Conservation (phyloP, 2,113 vertebrate species). For the Xiphias gladius region DNA sequence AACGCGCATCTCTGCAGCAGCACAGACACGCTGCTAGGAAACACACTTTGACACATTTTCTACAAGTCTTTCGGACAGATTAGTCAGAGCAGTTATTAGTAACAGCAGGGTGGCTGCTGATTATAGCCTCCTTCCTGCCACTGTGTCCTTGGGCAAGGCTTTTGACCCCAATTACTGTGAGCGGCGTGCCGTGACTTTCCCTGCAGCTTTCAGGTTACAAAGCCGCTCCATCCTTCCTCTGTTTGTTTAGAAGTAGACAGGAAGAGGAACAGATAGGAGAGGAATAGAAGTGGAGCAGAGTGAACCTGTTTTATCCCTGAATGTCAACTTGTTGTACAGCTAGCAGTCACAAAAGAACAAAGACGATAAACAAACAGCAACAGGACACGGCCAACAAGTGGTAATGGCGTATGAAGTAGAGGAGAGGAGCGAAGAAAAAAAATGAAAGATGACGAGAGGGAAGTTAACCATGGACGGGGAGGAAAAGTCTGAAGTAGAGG, state of each 20-base stretch:
- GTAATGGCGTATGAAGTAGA: no score
- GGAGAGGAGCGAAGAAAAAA: neutral
- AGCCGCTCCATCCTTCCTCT: neutral
- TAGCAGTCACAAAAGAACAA: neutral
- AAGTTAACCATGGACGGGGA: neutral
- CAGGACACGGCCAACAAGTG: neutral
- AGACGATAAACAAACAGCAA: neutral
- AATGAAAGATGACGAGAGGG: neutral
- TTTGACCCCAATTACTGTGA: slow-evolving; percentile 72
- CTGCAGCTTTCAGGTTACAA: slow-evolving; percentile 40
- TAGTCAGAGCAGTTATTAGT: slow-evolving; percentile 26
- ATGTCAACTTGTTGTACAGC: slow-evolving; percentile 16
- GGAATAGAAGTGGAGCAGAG: neutral
- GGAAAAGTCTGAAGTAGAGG: neutral
- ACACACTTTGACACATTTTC: slow-evolving; percentile 25
- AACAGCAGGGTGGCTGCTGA: slow-evolving; percentile 46
- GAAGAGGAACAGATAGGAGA: neutral
- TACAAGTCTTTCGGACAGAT: slow-evolving; percentile 19
- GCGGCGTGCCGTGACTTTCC: slow-evolving; percentile 22
- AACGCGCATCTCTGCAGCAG: neutral
- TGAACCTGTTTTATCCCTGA: slow-evolving; percentile 5
- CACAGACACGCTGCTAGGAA: neutral
- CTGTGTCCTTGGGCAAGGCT: slow-evolving; percentile 57
- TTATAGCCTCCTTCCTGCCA: slow-evolving; percentile 50
- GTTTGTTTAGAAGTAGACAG: slow-evolving; percentile 25